A percentile compares a stretch with the other conserved stretches of the same genome.
Conservation (phyloP, 2,797 vertebrate genomes). For the Syndactyla subalaris region DNA sequence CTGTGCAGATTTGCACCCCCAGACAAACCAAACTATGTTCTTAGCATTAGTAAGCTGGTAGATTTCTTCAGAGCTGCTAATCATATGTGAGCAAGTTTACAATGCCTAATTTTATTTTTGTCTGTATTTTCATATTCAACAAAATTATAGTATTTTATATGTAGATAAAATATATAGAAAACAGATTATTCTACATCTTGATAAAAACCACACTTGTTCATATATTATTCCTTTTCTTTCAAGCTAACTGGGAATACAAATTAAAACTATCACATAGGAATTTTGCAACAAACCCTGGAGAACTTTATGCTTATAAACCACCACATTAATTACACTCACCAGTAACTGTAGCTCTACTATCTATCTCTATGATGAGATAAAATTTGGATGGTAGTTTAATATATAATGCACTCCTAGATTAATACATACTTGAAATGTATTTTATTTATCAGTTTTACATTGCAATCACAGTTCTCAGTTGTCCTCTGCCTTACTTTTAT, state of each 20-base stretch:
- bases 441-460: neutral
- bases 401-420: neutral
- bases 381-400: neutral
- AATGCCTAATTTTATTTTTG: neutral
- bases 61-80: neutral
- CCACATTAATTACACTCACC: neutral
- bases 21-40: neutral
- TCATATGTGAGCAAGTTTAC: neutral
- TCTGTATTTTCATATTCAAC: neutral
- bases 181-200: neutral
- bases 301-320: neutral
- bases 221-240: neutral
- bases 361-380: neutral
- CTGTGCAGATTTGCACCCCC: neutral
- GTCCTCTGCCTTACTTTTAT: neutral
- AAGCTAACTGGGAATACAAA: neutral
- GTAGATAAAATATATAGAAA: neutral
- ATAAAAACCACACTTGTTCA: neutral
- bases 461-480: neutral
- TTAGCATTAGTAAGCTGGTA: neutral
- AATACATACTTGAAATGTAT: neutral
- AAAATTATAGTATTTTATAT: neutral
- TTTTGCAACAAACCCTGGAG: neutral
- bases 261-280: neutral
- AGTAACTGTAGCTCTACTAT: neutral